These are phyloP conservation scores for Mantis religiosa DNA, from an alignment of 2,888 invertebrate species.

Conservation along the genomic window DNA sequence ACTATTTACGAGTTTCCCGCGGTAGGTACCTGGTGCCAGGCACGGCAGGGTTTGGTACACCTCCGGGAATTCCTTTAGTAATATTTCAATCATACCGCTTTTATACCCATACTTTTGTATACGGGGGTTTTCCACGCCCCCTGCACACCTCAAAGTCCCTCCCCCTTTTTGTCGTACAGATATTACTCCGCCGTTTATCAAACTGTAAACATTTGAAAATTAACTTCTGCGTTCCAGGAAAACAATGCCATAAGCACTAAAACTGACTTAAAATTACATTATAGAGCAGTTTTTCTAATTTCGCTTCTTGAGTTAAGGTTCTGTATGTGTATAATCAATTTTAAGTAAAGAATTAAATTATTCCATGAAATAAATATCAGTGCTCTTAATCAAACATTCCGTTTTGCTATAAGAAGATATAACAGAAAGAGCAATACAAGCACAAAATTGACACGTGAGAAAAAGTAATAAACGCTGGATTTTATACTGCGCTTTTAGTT, in stretches of 20 bases:
- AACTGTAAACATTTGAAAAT: neutral
- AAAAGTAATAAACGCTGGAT: no score
- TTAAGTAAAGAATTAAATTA: no score
- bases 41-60: neutral
- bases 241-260: neutral
- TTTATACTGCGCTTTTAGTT: no score
- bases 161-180: neutral
- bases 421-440: no score
- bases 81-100: neutral
- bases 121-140: neutral
- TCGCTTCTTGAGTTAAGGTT: no score
- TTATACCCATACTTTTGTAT: neutral
- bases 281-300: no score
- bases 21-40: neutral
- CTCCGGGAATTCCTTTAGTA: neutral
- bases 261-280: neutral
- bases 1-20: neutral
- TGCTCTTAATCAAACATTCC: no score
- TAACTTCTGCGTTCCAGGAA: neutral
- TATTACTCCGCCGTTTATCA: neutral
- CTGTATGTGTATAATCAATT: no score
- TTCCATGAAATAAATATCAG: no score
- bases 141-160: neutral
- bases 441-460: no score
- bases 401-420: no score